phyloP scores from a whole-genome alignment of 2,797 vertebrate species.

The Sebastes iracundus region DNA sequence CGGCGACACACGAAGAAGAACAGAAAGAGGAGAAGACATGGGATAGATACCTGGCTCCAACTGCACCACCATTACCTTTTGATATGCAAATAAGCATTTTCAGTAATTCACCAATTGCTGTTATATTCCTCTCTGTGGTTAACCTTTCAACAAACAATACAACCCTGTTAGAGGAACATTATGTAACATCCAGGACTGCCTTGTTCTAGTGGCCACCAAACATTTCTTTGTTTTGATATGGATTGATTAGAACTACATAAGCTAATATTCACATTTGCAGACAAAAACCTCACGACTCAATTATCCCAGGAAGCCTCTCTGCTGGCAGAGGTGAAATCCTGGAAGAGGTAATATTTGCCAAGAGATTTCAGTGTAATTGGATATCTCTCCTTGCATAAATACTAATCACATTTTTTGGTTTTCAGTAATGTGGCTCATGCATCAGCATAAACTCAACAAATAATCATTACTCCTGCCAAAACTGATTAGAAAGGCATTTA shows the following conservation, averaged over 20 bases:
- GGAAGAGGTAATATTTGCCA: constrained; percentile 79
- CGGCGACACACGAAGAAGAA: constrained; percentile 20
- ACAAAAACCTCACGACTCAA: constrained; percentile 66
- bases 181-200: not conserved
- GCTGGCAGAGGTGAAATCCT: constrained; percentile 71
- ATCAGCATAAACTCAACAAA: constrained; percentile 70
- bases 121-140: constrained; percentile 27
- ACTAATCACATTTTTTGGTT: constrained; percentile 72
- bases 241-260: constrained; percentile 50
- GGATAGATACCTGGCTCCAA: constrained; percentile 31
- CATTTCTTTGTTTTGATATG: constrained; percentile 42
- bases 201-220: constrained; percentile 1
- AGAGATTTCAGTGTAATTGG: constrained; percentile 80
- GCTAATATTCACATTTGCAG: constrained; percentile 56
- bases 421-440: constrained; percentile 68
- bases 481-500: constrained; percentile 64
- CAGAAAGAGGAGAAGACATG: constrained; percentile 13
- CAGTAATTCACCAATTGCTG: constrained; percentile 32
- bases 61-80: constrained; percentile 36
- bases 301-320: constrained; percentile 65
- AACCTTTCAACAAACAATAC: constrained; percentile 30
- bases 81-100: constrained; percentile 57
- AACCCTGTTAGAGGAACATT: not conserved
- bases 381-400: constrained; percentile 77
- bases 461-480: constrained; percentile 55